Evolutionary conservation across 1,140 invertebrate species (phyloP), one percentile per base, ranked within the genome.

Genomic region (Cydia splendana): DNA sequence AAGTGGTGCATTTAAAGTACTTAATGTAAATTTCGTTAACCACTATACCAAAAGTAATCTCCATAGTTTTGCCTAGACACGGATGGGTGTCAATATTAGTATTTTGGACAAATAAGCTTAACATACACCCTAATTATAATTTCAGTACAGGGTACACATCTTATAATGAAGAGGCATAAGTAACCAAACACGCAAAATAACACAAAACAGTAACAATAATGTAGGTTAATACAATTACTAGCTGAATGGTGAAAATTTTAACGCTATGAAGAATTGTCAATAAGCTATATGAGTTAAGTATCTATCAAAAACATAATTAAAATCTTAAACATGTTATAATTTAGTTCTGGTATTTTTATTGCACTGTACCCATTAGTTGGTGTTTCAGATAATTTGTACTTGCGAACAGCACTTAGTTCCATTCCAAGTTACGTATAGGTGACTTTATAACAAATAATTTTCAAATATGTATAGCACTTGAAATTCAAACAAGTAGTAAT

Each of bases 31-130:
- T 82, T 83, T 78, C 78, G 83, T 81, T 87, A 87, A 83, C 81
- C 85, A 87, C 82, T 82, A 87, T 79, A 85, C 85, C 79, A 84
- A 85, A 85, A 90, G 81, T 84, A 86, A 88, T 84, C 77, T 86
- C 81, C 85, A 83, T 78, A 77, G 82, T 81, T n/a, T 84, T 84
- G 84, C 80, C 80, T 86, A 87, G 81, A 77, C 78, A 85, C 85
- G 82, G 82, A 88, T 91, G 82, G 82, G 89, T 89, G 88, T 85
- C 83, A 86, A 83, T 84, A 82, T 85, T 80, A 65, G 77, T 80
- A 82, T 84, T 85, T 86, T 80, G 81, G 85, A 81, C 86, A 88
- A 86, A 87, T 76, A 77, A 80, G 81, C 78, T 86, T 84, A 82
- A 85, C 78, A 84, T 84, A 87, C 81, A 83, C 84, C 85, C 85